A percentile compares a stretch with the other conserved stretches of the same genome.
Conservation (phyloP, 2,113 vertebrate genomes). For the Ammodytes dubius region DNA sequence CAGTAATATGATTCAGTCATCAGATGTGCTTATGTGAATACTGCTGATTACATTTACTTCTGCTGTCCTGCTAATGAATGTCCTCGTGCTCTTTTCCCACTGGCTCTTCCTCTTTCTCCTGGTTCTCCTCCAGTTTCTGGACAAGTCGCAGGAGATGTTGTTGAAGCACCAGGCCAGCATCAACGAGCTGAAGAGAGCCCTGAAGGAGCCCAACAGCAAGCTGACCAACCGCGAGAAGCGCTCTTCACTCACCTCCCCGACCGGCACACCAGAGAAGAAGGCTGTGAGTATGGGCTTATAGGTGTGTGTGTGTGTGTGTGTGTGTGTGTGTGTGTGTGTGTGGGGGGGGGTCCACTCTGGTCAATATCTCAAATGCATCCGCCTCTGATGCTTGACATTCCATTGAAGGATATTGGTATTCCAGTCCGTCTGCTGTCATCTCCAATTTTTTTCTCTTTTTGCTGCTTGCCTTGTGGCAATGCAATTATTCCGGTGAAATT, state of each 20-base stretch:
- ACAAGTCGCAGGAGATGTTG: slow-evolving; percentile 96
- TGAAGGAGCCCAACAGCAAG: slow-evolving; percentile 97
- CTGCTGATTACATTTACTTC: neutral
- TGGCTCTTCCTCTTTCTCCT: neutral
- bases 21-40: slow-evolving; percentile 3
- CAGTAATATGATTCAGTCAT: slow-evolving; percentile 18
- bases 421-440: neutral
- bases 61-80: neutral
- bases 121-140: slow-evolving; percentile 88
- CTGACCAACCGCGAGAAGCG: slow-evolving; percentile 91
- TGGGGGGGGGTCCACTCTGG: neutral
- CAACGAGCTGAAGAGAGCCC: slow-evolving; percentile 96
- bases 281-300: slow-evolving; percentile 78
- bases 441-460: slow-evolving; percentile 15
- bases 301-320: no score
- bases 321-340: neutral
- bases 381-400: slow-evolving; percentile 40
- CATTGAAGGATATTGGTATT: slow-evolving; percentile 38
- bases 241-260: slow-evolving; percentile 89
- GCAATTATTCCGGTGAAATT: no score
- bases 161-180: slow-evolving; percentile 99
- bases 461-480: neutral
- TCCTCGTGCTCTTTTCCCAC: neutral
- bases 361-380: slow-evolving; percentile 18
- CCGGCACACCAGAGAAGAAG: slow-evolving; percentile 91